Base-by-base conservation (phyloP, 2,888 invertebrate species). In the Cinara cedri region DNA sequence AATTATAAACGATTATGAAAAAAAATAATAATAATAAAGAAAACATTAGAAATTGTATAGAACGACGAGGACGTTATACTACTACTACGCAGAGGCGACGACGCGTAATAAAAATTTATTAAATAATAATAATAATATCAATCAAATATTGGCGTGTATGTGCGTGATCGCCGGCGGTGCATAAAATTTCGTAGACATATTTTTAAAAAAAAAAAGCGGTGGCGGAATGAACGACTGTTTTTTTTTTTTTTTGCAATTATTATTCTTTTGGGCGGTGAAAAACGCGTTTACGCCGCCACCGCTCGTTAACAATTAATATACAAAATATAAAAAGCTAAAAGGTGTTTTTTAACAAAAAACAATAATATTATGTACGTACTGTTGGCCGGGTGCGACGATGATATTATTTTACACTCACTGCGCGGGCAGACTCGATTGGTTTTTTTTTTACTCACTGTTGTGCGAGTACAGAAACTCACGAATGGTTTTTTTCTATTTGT, bases 331-430 rank as follows among this genome's bases (percentile, higher is more conserved):
- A n/a, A n/a, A n/a, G n/a, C n/a, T n/a, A n/a, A n/a, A n/a, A n/a
- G n/a, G 3, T 34, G 34, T 34, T 34, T 34, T 34, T 34, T n/a
- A n/a, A 34, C 34, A 34, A 34, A 34, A 34, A 34, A 34, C 3
- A 34, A 54, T 19, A 54, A 19, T 70, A 14, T 34, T 54, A 46
- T 9, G 3, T 70, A 70, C 70, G 70, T 72, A 72, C 62, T 72
- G 34, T 62, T 62, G 26, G 46, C 49, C 13, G 72, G 34, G 16
- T 24, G n/a, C 11, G 72, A 51, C 55, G 57, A 14, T 24, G 6
- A n/a, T 34, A 6, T 3, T 34, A 34, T 34, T 34, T 34, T 34
- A 34, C 34, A 34, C 34, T 4, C 34, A 34, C 34, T 3, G 34
- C 6, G 34, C 34, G 34, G 34, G 6, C 34, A 34, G 6, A n/a